A percentile compares a stretch with the other conserved stretches of the same genome.
Evolutionary conservation across 2,797 vertebrate species (phyloP).

Genomic region (Gorsachius magnificus): DNA sequence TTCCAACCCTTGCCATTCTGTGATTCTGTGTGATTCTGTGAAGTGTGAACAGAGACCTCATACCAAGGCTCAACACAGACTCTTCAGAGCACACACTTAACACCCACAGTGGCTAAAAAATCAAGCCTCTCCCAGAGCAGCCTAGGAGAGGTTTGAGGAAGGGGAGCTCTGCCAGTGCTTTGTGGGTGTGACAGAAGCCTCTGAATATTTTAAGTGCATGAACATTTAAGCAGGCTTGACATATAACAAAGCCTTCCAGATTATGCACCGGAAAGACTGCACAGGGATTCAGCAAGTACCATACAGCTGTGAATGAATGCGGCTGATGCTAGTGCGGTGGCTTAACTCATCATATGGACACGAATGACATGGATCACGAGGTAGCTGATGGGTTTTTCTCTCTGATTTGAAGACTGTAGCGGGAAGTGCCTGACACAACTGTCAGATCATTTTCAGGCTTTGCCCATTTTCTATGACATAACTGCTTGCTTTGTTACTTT

Average conservation of each 20-base stretch:
- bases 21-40: too few relatives aligned
- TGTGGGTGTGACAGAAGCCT: background rate
- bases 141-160: background rate
- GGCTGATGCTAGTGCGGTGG: background rate
- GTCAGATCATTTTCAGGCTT: background rate
- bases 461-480: background rate
- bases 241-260: background rate
- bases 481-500: background rate
- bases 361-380: background rate
- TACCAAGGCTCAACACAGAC: background rate
- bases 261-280: background rate
- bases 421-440: background rate
- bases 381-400: background rate
- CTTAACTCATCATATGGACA: background rate
- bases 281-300: background rate
- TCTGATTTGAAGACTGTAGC: background rate
- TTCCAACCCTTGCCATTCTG: too few relatives aligned
- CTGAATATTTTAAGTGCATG: background rate
- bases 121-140: background rate
- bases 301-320: background rate
- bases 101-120: background rate
- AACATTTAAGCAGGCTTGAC: slow-evolving; percentile 3
- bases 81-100: background rate
- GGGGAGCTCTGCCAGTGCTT: background rate
- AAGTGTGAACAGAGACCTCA: background rate